Evolutionary conservation across 92 coral and sea anemone species (phyloP).

Genomic region (Phenganax subtilis): DNA sequence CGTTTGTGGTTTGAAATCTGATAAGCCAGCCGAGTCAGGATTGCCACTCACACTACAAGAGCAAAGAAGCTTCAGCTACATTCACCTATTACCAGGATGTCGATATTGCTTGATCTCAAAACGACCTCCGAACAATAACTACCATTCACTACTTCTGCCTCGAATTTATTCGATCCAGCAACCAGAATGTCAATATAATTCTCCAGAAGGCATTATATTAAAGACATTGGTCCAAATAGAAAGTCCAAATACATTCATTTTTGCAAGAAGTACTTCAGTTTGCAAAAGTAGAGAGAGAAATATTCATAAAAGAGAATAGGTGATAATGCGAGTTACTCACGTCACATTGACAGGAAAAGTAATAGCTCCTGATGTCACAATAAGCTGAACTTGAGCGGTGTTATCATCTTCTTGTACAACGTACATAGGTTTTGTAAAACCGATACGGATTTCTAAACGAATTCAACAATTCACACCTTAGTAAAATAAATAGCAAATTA

Average conservation of each 20-base stretch:
- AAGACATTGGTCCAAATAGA: too few relatives aligned
- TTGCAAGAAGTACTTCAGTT: too few relatives aligned
- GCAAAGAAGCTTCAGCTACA: not conserved
- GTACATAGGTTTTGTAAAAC: slow-evolving; percentile 6
- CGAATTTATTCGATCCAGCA: too few relatives aligned
- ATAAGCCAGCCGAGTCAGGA: not conserved
- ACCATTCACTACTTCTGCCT: too few relatives aligned
- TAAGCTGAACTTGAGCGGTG: not conserved
- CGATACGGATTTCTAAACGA: not conserved
- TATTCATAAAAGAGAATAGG: too few relatives aligned
- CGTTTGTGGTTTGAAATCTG: not conserved
- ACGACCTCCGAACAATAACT: too few relatives aligned
- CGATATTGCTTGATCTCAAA: too few relatives aligned
- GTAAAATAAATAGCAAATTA: not conserved
- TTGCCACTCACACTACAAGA: not conserved
- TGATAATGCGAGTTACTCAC: not conserved
- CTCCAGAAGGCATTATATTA: too few relatives aligned
- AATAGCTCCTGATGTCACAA: slow-evolving; percentile 2
- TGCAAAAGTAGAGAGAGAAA: too few relatives aligned
- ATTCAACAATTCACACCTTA: not conserved
- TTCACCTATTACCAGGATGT: not conserved
- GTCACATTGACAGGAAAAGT: slow-evolving; percentile 1
- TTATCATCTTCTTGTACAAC: not conserved
- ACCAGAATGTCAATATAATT: too few relatives aligned
- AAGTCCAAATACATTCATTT: too few relatives aligned